Evolutionary conservation across 2,888 invertebrate genomes (phyloP).

Genomic region (Rotaria macrura): DNA sequence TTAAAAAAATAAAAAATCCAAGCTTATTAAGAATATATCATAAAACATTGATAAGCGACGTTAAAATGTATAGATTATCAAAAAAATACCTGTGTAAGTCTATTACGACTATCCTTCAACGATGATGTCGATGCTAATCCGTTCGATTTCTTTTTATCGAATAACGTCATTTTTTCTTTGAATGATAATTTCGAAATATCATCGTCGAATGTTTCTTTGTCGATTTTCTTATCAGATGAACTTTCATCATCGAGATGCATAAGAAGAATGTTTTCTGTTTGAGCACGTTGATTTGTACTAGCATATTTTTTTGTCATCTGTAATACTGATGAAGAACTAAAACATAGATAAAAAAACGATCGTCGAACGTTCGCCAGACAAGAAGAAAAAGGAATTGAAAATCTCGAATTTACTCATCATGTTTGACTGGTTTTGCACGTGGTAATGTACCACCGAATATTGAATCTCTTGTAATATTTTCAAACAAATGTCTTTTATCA

Average conservation of each 20-base stretch:
- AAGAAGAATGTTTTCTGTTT: neutral
- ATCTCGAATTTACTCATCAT: neutral
- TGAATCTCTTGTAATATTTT: neutral
- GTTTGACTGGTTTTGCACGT: neutral
- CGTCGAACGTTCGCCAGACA: no score
- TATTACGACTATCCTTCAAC: neutral
- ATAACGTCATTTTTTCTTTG: conserved; percentile 13
- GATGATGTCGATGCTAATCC: neutral
- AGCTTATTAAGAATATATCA: no score
- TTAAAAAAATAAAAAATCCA: no score
- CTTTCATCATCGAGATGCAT: no score
- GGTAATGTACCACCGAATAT: neutral
- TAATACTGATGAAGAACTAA: neutral
- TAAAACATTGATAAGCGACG: no score
- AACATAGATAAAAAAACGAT: no score
- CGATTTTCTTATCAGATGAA: neutral
- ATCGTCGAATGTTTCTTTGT: neutral
- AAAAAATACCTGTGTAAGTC: neutral
- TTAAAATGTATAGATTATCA: no score
- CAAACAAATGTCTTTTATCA: conserved; percentile 4
- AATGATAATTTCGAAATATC: conserved; percentile 18
- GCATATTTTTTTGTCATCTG: neutral
- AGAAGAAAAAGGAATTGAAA: no score
- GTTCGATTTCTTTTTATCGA: neutral
- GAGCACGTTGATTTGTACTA: neutral